These are phyloP conservation scores for Sardinella longiceps DNA, from an alignment of 2,797 vertebrate species.

Conservation along the genomic window DNA sequence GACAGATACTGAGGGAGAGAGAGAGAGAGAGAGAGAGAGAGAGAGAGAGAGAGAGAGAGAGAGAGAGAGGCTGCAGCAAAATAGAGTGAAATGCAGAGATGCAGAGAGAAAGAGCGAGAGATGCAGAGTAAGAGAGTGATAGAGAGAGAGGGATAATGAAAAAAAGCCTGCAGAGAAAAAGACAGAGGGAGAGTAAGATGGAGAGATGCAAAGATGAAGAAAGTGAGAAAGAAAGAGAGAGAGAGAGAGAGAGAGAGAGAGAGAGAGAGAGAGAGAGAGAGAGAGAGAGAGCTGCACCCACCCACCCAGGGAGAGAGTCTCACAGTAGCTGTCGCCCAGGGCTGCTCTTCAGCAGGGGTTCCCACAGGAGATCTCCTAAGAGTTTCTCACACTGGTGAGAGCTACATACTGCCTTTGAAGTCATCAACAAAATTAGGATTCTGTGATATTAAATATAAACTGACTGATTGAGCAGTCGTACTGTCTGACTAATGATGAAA, in stretches of 20 bases:
- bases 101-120: background rate
- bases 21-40: background rate
- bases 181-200: background rate
- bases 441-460: background rate
- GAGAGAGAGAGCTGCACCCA: background rate
- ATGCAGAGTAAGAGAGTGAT: background rate
- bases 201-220: background rate
- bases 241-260: background rate
- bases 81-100: background rate
- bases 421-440: slow-evolving; percentile 4
- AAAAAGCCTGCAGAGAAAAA: background rate
- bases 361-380: background rate
- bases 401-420: background rate
- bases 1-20: background rate
- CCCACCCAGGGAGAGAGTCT: background rate
- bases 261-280: background rate
- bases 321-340: background rate
- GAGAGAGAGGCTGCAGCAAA: background rate
- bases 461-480: background rate
- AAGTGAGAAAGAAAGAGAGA: background rate
- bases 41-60: background rate
- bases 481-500: background rate
- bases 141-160: background rate
- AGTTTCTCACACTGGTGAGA: background rate
- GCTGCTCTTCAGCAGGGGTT: background rate